phyloP scores from a whole-genome alignment of 2,113 vertebrate species.

The Dunckerocampus dactyliophorus region DNA sequence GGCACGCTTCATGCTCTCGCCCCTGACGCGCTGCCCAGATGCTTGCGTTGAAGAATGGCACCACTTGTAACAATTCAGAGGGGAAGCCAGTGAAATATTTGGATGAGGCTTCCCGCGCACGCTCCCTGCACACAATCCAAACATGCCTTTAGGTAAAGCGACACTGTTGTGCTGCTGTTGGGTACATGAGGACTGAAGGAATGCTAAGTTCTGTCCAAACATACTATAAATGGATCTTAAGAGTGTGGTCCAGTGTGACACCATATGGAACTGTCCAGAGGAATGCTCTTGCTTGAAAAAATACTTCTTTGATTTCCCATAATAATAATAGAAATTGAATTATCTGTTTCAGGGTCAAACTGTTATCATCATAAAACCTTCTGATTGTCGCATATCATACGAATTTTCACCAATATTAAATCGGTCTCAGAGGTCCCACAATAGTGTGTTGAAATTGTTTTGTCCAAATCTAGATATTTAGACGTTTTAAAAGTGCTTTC shows the following conservation, averaged over 20 bases:
- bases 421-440: no score
- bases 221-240: constrained; percentile 63
- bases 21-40: constrained; percentile 43
- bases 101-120: constrained; percentile 43
- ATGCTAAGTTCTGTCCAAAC: constrained; percentile 61
- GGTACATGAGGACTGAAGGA: constrained; percentile 58
- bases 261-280: constrained; percentile 38
- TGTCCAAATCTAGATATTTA: no score
- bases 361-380: no score
- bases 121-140: constrained; percentile 16
- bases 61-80: constrained; percentile 65
- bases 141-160: constrained; percentile 15
- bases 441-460: no score
- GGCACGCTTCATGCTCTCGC: constrained; percentile 32
- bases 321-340: no score
- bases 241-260: constrained; percentile 39
- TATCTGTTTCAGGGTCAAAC: no score
- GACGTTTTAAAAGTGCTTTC: no score
- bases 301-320: no score
- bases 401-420: no score
- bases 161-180: constrained; percentile 38
- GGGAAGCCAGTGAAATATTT: constrained; percentile 61
- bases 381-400: no score
- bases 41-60: constrained; percentile 53
- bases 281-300: constrained; percentile 16